A percentile compares a stretch with the other conserved stretches of the same genome.
Conservation (phyloP, 2,888 invertebrate genomes). For the Leptopterna dolabrata region DNA sequence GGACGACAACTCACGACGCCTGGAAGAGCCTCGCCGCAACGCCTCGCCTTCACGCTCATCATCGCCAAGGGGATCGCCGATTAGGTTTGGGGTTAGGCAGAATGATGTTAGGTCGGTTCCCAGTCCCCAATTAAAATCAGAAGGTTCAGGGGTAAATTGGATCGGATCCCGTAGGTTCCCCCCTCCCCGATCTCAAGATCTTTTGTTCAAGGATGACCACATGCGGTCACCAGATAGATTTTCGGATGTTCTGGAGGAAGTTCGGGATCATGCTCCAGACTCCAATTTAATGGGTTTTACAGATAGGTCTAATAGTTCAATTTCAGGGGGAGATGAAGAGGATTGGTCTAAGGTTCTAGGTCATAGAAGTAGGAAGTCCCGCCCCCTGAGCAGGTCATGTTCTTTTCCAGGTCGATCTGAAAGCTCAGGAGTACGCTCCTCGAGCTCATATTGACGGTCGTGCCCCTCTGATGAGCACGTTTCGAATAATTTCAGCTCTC, state of each 20-base stretch:
- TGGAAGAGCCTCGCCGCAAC: not conserved
- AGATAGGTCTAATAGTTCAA: not conserved
- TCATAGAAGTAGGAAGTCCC: not conserved
- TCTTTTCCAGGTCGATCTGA: not conserved
- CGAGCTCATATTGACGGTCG: not conserved
- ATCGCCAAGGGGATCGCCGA: not conserved
- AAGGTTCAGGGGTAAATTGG: not conserved
- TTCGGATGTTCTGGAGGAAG: not conserved
- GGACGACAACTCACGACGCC: not conserved
- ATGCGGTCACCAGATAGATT: not conserved
- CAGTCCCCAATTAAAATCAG: not conserved
- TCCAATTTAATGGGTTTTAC: not conserved
- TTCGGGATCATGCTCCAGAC: not conserved
- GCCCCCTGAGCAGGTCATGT: not conserved
- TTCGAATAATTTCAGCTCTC: not conserved
- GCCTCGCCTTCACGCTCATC: conserved; percentile 1
- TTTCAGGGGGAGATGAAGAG: not conserved
- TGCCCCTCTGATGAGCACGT: not conserved
- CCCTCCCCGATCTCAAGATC: not conserved
- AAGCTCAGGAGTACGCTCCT: not conserved
- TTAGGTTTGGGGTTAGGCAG: not conserved
- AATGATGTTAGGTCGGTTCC: conserved; percentile 1
- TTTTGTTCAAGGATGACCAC: not conserved
- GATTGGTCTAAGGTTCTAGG: not conserved
- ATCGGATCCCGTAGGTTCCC: not conserved